Evolutionary conservation across 2,797 vertebrate species (phyloP).

Genomic region (Graptemys geographica): DNA sequence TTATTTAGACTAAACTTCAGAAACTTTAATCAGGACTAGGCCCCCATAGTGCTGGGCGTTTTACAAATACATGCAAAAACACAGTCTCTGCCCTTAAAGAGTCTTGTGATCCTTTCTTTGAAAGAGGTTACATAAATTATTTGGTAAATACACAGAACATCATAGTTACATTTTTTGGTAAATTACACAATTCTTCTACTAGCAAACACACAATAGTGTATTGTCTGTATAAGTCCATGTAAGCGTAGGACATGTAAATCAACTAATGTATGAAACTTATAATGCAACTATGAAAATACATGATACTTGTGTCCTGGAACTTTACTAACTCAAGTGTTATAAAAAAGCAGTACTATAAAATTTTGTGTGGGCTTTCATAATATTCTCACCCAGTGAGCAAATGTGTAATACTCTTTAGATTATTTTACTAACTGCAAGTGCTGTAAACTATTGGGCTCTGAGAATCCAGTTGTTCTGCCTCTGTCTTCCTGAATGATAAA

Average conservation of each 20-base stretch:
- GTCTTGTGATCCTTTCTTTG: background rate
- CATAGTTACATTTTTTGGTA: background rate
- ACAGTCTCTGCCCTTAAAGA: background rate
- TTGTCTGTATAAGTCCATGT: background rate
- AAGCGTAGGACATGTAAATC: background rate
- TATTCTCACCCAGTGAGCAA: background rate
- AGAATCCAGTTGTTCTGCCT: conserved; percentile 23
- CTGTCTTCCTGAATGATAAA: conserved; percentile 39
- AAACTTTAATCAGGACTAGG: background rate
- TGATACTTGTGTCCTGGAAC: background rate
- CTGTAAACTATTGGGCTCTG: conserved; percentile 39
- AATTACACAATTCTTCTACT: background rate
- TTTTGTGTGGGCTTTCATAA: background rate
- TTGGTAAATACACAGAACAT: background rate
- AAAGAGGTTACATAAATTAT: background rate
- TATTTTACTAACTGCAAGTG: background rate
- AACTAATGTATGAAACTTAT: background rate
- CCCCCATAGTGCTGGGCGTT: background rate
- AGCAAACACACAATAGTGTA: background rate
- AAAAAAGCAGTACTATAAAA: background rate
- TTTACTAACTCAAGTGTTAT: background rate
- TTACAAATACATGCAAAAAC: background rate
- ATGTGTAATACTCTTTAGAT: background rate
- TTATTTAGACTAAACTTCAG: background rate
- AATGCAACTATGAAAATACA: background rate